phyloP scores from a whole-genome alignment of 2,888 invertebrate genomes.

The Drosophila anomalata region DNA sequence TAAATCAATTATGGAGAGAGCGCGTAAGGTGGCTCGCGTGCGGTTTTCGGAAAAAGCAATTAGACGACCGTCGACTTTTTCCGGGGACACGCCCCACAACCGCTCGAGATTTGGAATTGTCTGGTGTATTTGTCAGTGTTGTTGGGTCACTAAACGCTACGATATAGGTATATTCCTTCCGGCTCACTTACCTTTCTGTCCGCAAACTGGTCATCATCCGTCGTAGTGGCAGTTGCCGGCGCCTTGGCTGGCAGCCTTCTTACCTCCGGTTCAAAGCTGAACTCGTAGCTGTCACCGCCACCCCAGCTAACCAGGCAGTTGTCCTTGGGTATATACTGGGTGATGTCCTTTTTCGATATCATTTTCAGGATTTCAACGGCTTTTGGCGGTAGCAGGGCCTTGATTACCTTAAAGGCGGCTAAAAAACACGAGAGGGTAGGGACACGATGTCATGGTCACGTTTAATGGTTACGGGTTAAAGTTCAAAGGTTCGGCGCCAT shows the following conservation, averaged over 20 bases:
- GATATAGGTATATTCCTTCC: neutral
- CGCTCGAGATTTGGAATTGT: conserved; percentile 28
- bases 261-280: conserved; percentile 87
- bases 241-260: conserved; percentile 35
- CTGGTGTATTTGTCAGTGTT: conserved; percentile 18
- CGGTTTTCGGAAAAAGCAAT: conserved; percentile 58
- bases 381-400: conserved; percentile 93
- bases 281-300: conserved; percentile 90
- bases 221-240: conserved; percentile 49
- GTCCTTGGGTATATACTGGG: conserved; percentile 89
- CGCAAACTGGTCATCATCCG: conserved; percentile 57
- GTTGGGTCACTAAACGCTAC: neutral
- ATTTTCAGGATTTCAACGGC: conserved; percentile 95
- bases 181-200: conserved; percentile 76
- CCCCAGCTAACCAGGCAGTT: conserved; percentile 92
- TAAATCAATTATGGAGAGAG: conserved; percentile 70
- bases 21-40: conserved; percentile 58
- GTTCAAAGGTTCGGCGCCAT: conserved; percentile 13
- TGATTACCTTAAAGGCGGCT: conserved; percentile 96
- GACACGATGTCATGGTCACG: conserved; percentile 13
- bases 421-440: conserved; percentile 32
- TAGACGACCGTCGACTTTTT: conserved; percentile 53
- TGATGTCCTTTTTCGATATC: conserved; percentile 89
- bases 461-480: conserved; percentile 11
- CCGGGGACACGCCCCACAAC: conserved; percentile 57